Percentiles rank a stretch among this genome's conserved stretches.
Conservation (phyloP, 2,888 invertebrate genomes). For the Drosophila maculinotata region DNA sequence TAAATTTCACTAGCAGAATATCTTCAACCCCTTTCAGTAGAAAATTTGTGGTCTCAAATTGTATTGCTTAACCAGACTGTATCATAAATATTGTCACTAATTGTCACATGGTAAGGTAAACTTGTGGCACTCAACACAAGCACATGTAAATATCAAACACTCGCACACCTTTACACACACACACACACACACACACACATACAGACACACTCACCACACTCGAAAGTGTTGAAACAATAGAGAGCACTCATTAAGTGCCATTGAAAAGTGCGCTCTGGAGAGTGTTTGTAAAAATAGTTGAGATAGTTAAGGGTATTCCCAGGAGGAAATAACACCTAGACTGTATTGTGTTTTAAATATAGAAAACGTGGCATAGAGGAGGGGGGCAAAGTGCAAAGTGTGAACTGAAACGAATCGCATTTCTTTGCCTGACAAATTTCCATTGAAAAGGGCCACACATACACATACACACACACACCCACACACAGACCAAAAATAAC, state of each 20-base stretch:
- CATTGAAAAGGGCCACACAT: constrained; percentile 37
- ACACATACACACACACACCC: constrained; percentile 4
- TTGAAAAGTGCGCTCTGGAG: constrained; percentile 52
- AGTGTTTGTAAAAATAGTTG: constrained; percentile 54
- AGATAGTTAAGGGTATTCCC: constrained; percentile 52
- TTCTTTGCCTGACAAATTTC: constrained; percentile 47
- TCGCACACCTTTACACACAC: constrained; percentile 27
- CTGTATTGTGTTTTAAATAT: constrained; percentile 32
- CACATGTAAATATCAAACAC: constrained; percentile 39
- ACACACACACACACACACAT: constrained; percentile 18
- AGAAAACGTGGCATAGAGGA: constrained; percentile 9
- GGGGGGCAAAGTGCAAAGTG: constrained; percentile 46
- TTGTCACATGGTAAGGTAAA: constrained; percentile 51
- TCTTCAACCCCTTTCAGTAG: constrained; percentile 3
- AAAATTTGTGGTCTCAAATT: constrained; percentile 10
- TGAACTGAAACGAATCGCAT: constrained; percentile 46
- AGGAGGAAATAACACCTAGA: constrained; percentile 23
- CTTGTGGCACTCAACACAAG: constrained; percentile 30
- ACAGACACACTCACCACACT: constrained; percentile 8
- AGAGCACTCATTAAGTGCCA: constrained; percentile 57
- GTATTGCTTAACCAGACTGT: constrained; percentile 16
- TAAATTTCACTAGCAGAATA: not conserved
- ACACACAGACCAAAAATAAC: constrained; percentile 37
- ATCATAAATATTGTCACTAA: constrained; percentile 71
- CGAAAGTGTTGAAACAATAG: constrained; percentile 55